Evolutionary conservation across 2,888 invertebrate species (phyloP), one percentile per base, ranked within the genome.

Genomic region (Sarcophaga subvicina): DNA sequence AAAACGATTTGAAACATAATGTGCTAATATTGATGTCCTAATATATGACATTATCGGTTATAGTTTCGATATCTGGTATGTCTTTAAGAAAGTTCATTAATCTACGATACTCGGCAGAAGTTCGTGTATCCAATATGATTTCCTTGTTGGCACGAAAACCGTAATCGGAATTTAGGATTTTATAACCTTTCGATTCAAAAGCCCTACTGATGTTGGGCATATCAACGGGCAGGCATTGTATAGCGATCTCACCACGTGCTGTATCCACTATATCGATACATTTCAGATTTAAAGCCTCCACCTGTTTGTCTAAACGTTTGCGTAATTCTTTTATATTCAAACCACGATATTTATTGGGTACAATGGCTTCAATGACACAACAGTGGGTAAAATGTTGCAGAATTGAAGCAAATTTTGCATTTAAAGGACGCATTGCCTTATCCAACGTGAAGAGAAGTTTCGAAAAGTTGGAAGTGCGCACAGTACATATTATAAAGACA

Each of bases 21-120:
- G 8, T 37, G 37, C 37, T 37, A 37, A 37, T 37, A 37, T 10
- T 37, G 37, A 37, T 20, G 1, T 20, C 17, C 14, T 70, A 82
- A 60, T 64, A 81, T 27, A 63, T 47, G 59, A 91, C 90, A 90
- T 91, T 92, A 88, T 91, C 92, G 82, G 90, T 90, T 70, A 90
- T 83, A 20, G 89, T 88, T 12, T 89, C 86, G 54, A 91, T 73
- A 71, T 90, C 90, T 20, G 79, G 64, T 54, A 90, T 80, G 62
- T 87, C 60, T 20, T 77, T 62, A 8, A 91, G 73, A 12, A 72
- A 70, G 22, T 80, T 78, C 11, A 90, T 80, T 54, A 91, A 90
- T 62, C 88, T 71, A 47, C 79, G 59, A 83, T 90, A 91, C 6
- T 83, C 85, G 4, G 71, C 72, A 11, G 70, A 59, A 27, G 90